Base-by-base conservation (phyloP, 2,888 invertebrate genomes). In the Balanococcus diminutus region DNA sequence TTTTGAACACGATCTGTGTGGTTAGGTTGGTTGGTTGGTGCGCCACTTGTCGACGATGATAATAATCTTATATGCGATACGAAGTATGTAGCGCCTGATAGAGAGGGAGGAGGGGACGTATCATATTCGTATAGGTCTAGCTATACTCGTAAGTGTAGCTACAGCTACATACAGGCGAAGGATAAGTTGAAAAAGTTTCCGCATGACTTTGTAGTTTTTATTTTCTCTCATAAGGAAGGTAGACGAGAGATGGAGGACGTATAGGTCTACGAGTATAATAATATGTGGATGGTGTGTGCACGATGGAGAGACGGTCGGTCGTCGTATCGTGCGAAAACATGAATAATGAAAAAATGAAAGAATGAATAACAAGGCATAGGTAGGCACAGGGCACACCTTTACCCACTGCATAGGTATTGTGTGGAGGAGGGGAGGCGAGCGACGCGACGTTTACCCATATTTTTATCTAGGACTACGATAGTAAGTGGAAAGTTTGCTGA, bases 401-500 rank as follows among this genome's bases (percentile, higher is more conserved):
- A 22, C 2, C 22, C 19, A 9, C n/a, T 2, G 16, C n/a, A 16
- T 16, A 51, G 56, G 8, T n/a, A n/a, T n/a, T n/a, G n/a, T n/a
- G n/a, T 56, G 56, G 19, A 4, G 6, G 51, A 51, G 19, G n/a
- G 14, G 2, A 56, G 22, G 8, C 4, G 19, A 22, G 22, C 19
- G 51, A 56, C 14, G 28, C 28, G 67, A 67, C 11, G 25, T 14
- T 28, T 25, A 16, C 2, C 46, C 14, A 67, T 67, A 67, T 67
- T 67, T 67, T 28, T 67, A 28, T 67, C 67, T 67, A 67, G 67
- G 16, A 51, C 22, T 67, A 67, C 6, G 67, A n/a, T 67, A 28
- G 28, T 16, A 67, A 56, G 56, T 67, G 67, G 67, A 67, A 67
- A 67, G 67, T 67, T 67, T 67, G 67, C 67, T 9, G 67, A 67